Percentiles rank a stretch among this genome's conserved stretches.
Conservation (phyloP, 2,797 vertebrate genomes). For the Karalla daura region DNA sequence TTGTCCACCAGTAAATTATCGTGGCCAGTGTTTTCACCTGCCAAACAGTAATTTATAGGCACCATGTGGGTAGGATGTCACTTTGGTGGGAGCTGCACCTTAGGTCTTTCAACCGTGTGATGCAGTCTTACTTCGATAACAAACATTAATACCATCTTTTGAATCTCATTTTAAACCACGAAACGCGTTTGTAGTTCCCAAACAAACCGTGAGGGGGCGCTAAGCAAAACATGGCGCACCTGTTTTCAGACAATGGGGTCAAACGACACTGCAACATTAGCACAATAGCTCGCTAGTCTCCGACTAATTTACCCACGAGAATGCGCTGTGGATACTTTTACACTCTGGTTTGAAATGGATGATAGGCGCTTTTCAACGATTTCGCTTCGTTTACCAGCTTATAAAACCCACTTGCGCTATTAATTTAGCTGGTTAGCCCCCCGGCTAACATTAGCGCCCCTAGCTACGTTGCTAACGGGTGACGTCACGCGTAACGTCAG, state of each 20-base stretch:
- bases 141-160: not conserved
- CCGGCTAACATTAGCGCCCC: no score
- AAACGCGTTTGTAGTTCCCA: not conserved
- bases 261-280: not conserved
- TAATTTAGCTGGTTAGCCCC: no score
- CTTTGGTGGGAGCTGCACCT: not conserved
- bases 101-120: not conserved
- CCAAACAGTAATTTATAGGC: not conserved
- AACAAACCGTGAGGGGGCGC: conserved; percentile 49
- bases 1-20: not conserved
- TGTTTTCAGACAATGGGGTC: not conserved
- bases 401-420: no score
- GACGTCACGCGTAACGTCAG: no score
- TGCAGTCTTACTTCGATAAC: not conserved
- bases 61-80: not conserved
- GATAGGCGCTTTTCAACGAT: no score
- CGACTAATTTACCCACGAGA: not conserved
- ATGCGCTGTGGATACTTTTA: no score
- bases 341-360: no score
- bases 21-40: no score
- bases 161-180: not conserved
- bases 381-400: no score
- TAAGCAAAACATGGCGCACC: not conserved
- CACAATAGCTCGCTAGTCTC: no score
- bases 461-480: no score